Evolutionary conservation across 1,140 invertebrate species (phyloP).

Genomic region (Drosophila sproati): DNA sequence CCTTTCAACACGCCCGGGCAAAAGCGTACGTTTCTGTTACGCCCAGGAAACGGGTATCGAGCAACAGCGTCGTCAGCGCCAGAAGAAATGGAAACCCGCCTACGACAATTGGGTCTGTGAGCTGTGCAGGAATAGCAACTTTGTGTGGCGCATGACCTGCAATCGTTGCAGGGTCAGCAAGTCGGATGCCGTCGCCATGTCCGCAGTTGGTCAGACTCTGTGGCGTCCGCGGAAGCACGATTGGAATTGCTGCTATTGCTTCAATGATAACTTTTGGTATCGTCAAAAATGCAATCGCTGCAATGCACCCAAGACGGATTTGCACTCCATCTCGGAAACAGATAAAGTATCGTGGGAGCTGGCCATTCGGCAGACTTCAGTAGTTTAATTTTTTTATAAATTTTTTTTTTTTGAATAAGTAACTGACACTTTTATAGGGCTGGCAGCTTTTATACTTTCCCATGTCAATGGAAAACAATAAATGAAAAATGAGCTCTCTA

Average conservation of each 20-base stretch:
- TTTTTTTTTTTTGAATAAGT: conserved; percentile 14
- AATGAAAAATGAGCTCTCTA: conserved; percentile 33
- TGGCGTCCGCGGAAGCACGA: conserved; percentile 42
- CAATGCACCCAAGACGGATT: conserved; percentile 33
- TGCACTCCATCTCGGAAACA: conserved; percentile 19
- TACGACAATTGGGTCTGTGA: conserved; percentile 64
- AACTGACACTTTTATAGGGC: conserved; percentile 6
- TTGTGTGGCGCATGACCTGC: conserved; percentile 64
- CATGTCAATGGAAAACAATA: conserved; percentile 6
- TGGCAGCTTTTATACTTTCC: conserved; percentile 15
- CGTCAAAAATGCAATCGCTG: conserved; percentile 67
- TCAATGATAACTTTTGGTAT: conserved; percentile 68
- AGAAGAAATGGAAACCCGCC: conserved; percentile 65
- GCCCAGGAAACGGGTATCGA: conserved; percentile 38
- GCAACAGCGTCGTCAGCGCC: conserved; percentile 41
- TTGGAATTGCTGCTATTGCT: conserved; percentile 57
- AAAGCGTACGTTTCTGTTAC: conserved; percentile 56
- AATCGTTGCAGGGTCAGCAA: conserved; percentile 59
- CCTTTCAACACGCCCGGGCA: conserved; percentile 46
- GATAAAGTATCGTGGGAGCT: conserved; percentile 60
- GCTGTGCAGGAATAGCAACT: conserved; percentile 65
- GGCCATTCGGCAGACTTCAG: conserved; percentile 24
- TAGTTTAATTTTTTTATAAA: conserved; percentile 25
- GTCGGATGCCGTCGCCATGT: not conserved
- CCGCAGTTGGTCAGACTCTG: not conserved